Conservation (phyloP, 2,888 invertebrate species). For the Phoenoteleia sp. region DNA sequence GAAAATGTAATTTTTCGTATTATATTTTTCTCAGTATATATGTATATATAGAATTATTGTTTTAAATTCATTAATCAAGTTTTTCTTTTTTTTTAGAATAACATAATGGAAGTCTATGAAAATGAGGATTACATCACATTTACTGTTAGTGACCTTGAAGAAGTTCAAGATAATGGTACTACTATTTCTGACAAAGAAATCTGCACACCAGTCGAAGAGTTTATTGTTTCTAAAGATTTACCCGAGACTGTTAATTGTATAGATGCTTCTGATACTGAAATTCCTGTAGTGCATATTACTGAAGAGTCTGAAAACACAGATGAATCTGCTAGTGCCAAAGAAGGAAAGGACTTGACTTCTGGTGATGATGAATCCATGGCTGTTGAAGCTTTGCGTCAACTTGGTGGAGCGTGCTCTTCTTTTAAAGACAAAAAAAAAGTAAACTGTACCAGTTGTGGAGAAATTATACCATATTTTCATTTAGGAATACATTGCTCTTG, state of each 20-base stretch:
- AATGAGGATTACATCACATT: slow-evolving; percentile 82
- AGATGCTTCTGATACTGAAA: slow-evolving; percentile 76
- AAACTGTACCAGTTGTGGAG: slow-evolving; percentile 79
- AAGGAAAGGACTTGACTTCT: slow-evolving; percentile 83
- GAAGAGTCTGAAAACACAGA: slow-evolving; percentile 78
- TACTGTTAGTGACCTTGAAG: slow-evolving; percentile 79
- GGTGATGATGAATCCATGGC: slow-evolving; percentile 86
- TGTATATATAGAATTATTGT: too few species aligned
- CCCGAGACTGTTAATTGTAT: slow-evolving; percentile 74
- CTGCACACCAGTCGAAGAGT: slow-evolving; percentile 81
- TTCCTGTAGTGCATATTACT: slow-evolving; percentile 79
- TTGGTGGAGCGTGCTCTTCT: slow-evolving; percentile 85
- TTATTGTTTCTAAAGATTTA: slow-evolving; percentile 77
- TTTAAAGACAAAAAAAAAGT: slow-evolving; percentile 83
- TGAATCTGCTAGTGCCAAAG: slow-evolving; percentile 82
- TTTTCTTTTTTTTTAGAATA: neutral
- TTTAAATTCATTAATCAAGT: too few species aligned
- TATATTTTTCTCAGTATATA: too few species aligned
- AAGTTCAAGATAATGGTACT: slow-evolving; percentile 77
- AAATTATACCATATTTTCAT: slow-evolving; percentile 79
- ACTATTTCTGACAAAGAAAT: slow-evolving; percentile 83
- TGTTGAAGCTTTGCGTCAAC: slow-evolving; percentile 86
- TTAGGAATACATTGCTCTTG: slow-evolving; percentile 79
- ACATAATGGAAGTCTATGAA: slow-evolving; percentile 81
- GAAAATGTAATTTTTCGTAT: too few species aligned